Base-by-base conservation (phyloP, 2,113 vertebrate genomes). In the Spea bombifrons region DNA sequence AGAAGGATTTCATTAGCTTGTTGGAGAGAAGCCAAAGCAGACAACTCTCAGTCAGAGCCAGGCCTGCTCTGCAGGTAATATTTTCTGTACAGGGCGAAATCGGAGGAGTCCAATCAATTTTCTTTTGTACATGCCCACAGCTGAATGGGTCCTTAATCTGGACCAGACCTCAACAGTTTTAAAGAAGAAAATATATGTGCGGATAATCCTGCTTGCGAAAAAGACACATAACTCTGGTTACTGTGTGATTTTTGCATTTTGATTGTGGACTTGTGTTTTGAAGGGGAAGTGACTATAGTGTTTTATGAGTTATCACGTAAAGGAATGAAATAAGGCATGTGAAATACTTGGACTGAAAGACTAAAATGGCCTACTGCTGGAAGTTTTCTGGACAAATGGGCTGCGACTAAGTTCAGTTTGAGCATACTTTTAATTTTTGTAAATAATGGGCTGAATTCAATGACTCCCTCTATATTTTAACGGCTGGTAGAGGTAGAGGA, bases 21-120 rank as follows among this genome's bases (percentile, higher is more conserved):
- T 30, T 74, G 65, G 71, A 52, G n/a, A 30, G 4, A 5, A 64
- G 78, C 78, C 78, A 80, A 45, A 74, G 55, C 71, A 80, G 78
- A 80, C 73, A 67, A 80, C 68, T 59, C 12, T 74, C 17, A 74
- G 71, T 68, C 63, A 79, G 70, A 55, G 77, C 65, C 66, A 52
- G 70, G 73, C 77, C 50, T 79, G 66, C 71, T 66, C 77, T 67
- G 77, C 77, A 79, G 77, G 77, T 79, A 79, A 73, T 79, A 79
- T 67, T 73, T 79, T 79, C 49, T 66, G 43, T 64, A 13, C 15
- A 66, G 70, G 70, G 52, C 53, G 77, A 73, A 79, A 79, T 79
- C 63, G 77, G 77, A 79, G 77, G 77, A 79, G 77, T 70, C 77
- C 77, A 79, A 70, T 67, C 63, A 73, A 45, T 59, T 79, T 66